phyloP scores from a whole-genome alignment of 2,888 invertebrate species.

The Eupelmus urozonus region DNA sequence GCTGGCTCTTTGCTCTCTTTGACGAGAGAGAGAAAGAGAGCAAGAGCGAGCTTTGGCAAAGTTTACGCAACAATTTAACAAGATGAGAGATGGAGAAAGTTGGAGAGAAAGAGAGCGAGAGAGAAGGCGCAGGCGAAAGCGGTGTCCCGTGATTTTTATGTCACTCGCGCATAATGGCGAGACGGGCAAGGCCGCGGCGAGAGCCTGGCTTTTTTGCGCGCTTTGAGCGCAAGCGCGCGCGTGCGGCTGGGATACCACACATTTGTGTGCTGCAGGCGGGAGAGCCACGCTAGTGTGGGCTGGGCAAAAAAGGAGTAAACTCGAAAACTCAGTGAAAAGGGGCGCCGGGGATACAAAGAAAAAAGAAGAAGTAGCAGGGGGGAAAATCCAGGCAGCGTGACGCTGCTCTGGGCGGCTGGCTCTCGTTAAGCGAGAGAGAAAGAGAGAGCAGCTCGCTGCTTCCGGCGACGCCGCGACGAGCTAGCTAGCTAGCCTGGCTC shows the following conservation, averaged over 20 bases:
- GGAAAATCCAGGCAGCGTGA: background rate
- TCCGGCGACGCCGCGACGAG: constrained; percentile 15
- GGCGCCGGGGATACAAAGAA: background rate
- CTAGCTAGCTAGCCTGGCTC: background rate
- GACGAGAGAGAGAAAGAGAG: too few species aligned
- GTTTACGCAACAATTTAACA: constrained; percentile 41
- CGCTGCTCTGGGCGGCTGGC: background rate
- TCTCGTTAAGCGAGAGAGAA: constrained; percentile 11
- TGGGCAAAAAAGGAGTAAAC: background rate
- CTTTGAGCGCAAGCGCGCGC: constrained; percentile 18
- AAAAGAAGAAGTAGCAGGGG: background rate
- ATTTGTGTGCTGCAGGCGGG: too few species aligned
- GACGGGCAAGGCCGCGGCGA: constrained; percentile 14
- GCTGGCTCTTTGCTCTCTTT: background rate
- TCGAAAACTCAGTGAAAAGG: constrained; percentile 10
- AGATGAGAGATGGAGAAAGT: background rate
- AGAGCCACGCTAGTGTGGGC: too few species aligned
- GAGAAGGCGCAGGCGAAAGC: background rate
- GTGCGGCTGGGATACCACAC: too few species aligned
- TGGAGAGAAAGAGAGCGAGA: background rate
- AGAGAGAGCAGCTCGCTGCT: background rate
- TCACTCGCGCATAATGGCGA: constrained; percentile 23
- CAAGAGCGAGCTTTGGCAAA: constrained; percentile 24
- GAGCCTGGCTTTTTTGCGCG: constrained; percentile 19
- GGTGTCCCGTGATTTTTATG: constrained; percentile 14